Conservation (phyloP, 2,888 invertebrate species). For the Leucania comma region DNA sequence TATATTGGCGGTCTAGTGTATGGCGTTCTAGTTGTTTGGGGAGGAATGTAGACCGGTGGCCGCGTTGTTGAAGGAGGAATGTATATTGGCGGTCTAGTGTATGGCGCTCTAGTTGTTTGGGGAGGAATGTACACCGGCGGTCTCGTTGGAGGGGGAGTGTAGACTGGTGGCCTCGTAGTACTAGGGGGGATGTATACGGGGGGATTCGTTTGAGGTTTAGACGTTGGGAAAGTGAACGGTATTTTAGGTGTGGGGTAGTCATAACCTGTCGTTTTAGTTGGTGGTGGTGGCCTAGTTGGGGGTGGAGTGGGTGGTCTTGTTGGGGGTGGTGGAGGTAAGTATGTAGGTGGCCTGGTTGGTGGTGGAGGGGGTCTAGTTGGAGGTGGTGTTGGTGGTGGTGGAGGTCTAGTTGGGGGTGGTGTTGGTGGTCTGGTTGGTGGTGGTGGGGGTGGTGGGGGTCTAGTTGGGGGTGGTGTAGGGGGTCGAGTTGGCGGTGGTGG, state of each 20-base stretch:
- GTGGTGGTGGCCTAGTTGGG: constrained; percentile 22
- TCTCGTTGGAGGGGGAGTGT: constrained; percentile 61
- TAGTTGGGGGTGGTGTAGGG: constrained; percentile 46
- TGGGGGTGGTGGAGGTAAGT: constrained; percentile 54
- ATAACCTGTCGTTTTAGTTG: constrained; percentile 75
- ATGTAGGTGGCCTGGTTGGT: constrained; percentile 52
- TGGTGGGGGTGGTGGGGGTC: constrained; percentile 32
- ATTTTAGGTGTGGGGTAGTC: constrained; percentile 75
- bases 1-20: constrained; percentile 58
- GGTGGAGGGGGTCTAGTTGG: constrained; percentile 62
- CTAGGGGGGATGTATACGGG: constrained; percentile 26
- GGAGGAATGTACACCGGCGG: constrained; percentile 37
- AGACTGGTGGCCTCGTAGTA: constrained; percentile 55
- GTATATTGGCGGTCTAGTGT: constrained; percentile 20
- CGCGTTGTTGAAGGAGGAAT: constrained; percentile 40
- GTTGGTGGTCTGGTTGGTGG: constrained; percentile 29
- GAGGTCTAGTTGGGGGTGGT: constrained; percentile 44
- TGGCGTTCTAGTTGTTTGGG: constrained; percentile 63
- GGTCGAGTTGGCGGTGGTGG: constrained; percentile 37
- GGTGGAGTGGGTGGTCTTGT: constrained; percentile 22
- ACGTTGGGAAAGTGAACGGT: constrained; percentile 73
- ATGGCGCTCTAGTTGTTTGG: too few relatives aligned
- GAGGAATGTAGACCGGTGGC: constrained; percentile 54
- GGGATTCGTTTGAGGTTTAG: constrained; percentile 23
- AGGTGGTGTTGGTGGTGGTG: constrained; percentile 56